Evolutionary conservation across 2,888 invertebrate species (phyloP), one percentile per base, ranked within the genome.

Genomic region (Trachelus troglodyta): DNA sequence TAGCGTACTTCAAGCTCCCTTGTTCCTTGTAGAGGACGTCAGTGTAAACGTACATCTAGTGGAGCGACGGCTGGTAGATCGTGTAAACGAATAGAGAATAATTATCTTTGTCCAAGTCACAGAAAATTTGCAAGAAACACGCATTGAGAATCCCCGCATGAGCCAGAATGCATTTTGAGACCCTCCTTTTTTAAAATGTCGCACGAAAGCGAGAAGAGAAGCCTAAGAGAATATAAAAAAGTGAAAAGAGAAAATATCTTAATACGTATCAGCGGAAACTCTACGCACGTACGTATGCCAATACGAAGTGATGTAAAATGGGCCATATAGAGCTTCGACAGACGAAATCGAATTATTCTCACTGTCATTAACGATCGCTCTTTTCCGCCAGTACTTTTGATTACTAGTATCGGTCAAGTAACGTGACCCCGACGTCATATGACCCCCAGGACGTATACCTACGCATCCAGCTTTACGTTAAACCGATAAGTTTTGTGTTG

Each of bases 401-500:
- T 23, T 56, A 56, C 9, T 56, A 56, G 56, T 56, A 6, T 56
- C 56, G 56, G 56, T 23, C 56, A 23, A 23, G 23, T 56, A 56
- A 56, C 56, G 56, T 56, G 56, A 56, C 6, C 23, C 40, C 40
- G 40, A 23, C 23, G 56, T 56, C 56, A 56, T 23, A 56, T 23
- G 23, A 56, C 15, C 56, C 56, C 56, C 56, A 56, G 56, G 56
- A 56, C 56, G 56, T 56, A 56, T 56, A 56, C 23, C 56, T 56
- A 56, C 30, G 31, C 33, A 15, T 30, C 69, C 34, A 40, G 69
- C 23, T 73, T 75, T 77, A 34, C 37, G 69, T 76, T 73, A 40
- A 78, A 75, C 75, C 71, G 35, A 69, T 73, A 74, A 85, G 85
- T 88, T 89, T 88, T 89, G 87, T 90, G 87, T 90, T 91, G 85